Evolutionary conservation across 1,140 invertebrate species (phyloP), one percentile per base, ranked within the genome.

Genomic region (Cardiocondyla obscurior): DNA sequence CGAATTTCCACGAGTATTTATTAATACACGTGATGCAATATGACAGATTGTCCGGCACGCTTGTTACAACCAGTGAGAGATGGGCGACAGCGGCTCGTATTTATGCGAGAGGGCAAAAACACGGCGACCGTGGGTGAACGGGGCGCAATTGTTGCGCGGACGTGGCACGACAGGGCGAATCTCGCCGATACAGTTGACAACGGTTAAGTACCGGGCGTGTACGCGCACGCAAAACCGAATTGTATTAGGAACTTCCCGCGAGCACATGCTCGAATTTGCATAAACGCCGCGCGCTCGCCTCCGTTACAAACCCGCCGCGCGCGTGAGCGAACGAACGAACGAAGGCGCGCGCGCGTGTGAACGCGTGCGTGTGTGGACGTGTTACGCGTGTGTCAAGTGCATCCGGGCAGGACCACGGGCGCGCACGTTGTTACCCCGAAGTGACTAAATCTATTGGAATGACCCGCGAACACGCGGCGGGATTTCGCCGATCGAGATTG

Each of bases 171-270:
- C 74, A 62, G 8, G 85, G 70, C 33, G 72, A 82, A 85, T 85
- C 85, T 87, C 77, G 77, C 53, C 28, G 85, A 58, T 70, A 85
- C 83, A 88, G 87, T 49, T 69, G 85, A 85, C 79, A 85, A 86
- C 60, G 81, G 83, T 89, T 89, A 92, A 92, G 88, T 91, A 87
- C 85, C 85, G 81, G 49, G 86, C 90, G 82, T 90, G 89, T 91
- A 90, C 87, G 90, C 88, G 88, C 90, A 90, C 87, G 90, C 88
- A 88, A 91, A 91, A 91, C 90, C 87, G 84, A 92, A 92, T 92
- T 91, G 84, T 91, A 92, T 92, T 92, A 91, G 89, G 85, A 91
- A 92, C 88, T 91, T 90, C 81, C 85, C 73, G 72, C 85, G 72
- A 90, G 87, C 90, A 91, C 90, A 90, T 92, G 90, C 87, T 82